Evolutionary conservation across 2,797 vertebrate species (phyloP).

Genomic region (Anabacerthia variegaticeps): DNA sequence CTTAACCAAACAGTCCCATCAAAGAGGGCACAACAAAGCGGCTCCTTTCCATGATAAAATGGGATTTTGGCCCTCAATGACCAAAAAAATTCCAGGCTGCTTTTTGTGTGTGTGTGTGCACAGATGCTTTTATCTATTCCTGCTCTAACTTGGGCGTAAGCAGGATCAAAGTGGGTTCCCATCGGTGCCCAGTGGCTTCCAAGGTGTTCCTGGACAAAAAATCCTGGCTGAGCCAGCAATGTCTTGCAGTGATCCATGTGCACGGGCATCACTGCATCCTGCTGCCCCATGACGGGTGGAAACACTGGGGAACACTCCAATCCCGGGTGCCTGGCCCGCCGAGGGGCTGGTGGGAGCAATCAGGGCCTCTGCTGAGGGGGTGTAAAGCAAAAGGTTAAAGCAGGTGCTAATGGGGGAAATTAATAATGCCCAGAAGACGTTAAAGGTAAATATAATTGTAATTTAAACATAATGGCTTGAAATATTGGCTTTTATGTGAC

Average conservation of each 20-base stretch:
- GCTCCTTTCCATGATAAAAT: constrained; percentile 42
- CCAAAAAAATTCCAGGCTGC: constrained; percentile 14
- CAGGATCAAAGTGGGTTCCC: neutral
- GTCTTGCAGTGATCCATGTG: fast-evolving
- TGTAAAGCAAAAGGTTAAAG: constrained; percentile 26
- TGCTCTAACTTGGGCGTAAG: neutral
- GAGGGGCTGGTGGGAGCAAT: neutral
- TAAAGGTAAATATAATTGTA: constrained; percentile 58
- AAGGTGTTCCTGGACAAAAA: neutral
- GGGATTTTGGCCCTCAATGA: constrained; percentile 2
- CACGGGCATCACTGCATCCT: fast-evolving
- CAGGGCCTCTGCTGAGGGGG: neutral
- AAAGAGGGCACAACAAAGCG: constrained; percentile 61
- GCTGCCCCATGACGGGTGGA: neutral
- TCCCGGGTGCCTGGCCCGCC: neutral
- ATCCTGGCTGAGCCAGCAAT: fast-evolving
- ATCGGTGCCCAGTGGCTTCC: fast-evolving
- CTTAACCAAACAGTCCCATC: constrained; percentile 70
- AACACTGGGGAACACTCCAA: fast-evolving
- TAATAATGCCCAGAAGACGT: constrained; percentile 44
- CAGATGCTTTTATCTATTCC: constrained; percentile 66
- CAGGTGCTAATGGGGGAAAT: constrained; percentile 13
- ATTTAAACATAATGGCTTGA: constrained; percentile 53
- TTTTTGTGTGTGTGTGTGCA: neutral
- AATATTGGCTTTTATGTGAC: constrained; percentile 41